Base-by-base conservation (phyloP, 2,797 vertebrate species). In the Clarias pachynema region DNA sequence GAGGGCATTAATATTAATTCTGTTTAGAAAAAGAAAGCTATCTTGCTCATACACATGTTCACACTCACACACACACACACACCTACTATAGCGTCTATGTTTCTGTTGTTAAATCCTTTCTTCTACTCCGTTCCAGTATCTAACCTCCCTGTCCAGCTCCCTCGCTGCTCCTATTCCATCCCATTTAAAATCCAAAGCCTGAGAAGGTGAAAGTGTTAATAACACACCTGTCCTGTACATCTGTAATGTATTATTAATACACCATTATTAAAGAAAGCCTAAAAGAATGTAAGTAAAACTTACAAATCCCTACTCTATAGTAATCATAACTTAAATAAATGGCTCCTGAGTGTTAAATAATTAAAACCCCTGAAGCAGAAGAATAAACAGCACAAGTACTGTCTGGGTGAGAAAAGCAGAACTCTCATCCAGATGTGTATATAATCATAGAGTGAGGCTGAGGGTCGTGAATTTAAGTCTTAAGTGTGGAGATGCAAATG, bases 201-300 rank as follows among this genome's bases (percentile, higher is more conserved):
- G 14, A 62, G 4, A 24, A 34, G 40, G n/a, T 72, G 57, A 72
- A 80, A 62, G 26, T 85, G 68, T 77, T 75, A 82, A 73, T 79
- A 20, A 86, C 74, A 73, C 62, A 77, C 62, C 72, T 82, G 34
- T 26, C 31, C 60, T 57, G 26, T 56, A 72, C 18, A 29, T 65
- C 70, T 22, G 62, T 29, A 31, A 86, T 77, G 62, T 63, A 79
- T 77, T 75, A 82, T 81, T 86, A 69, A 86, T 53, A n/a, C 24
- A 29, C 5, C 18, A 68, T 63, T 73, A 82, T 15, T 68, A 75
- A 73, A 68, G 62, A 60, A 49, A 57, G 4, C 77, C 29, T 18
- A 31, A 59, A 29, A 78, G 73, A 20, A 31, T 56, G n/a, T 37
- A 78, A 68, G 44, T 65, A 84, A 31, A 37, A n/a, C 26, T 37